Percentiles rank a stretch among this genome's conserved stretches.
Evolutionary conservation across 2,797 vertebrate genomes (phyloP).

Genomic region (Lindbergichthys nudifrons): DNA sequence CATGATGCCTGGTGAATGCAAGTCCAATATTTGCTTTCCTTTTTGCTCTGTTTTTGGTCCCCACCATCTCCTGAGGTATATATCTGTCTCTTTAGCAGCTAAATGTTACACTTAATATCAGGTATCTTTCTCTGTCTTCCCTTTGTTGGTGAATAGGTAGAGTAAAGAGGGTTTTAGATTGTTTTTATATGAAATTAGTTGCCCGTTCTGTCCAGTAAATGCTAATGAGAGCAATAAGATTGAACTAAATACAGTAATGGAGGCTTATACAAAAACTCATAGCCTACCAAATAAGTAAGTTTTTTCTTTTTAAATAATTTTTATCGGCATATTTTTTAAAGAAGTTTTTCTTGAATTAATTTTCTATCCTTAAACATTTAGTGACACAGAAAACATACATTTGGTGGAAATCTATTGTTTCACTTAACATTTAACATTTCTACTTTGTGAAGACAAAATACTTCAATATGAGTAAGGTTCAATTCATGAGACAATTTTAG

Average conservation of each 20-base stretch:
- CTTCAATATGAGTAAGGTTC: background rate
- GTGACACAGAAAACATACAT: no score
- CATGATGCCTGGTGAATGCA: background rate
- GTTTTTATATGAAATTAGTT: no score
- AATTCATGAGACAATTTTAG: background rate
- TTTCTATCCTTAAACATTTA: no score
- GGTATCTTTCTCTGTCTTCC: background rate
- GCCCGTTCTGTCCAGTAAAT: background rate
- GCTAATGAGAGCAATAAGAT: background rate
- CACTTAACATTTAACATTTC: no score
- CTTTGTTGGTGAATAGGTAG: background rate
- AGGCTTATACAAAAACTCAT: no score
- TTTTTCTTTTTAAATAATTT: no score
- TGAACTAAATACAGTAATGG: background rate
- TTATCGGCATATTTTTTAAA: no score
- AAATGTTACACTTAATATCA: background rate
- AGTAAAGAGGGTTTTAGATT: no score
- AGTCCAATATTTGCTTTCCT: background rate
- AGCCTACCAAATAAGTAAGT: no score
- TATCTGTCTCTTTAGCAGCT: background rate
- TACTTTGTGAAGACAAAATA: background rate
- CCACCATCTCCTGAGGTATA: background rate
- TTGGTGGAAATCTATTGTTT: no score
- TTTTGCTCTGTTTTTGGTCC: conserved; percentile 6
- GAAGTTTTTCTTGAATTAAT: no score